Evolutionary conservation across 2,113 vertebrate genomes (phyloP).

Genomic region (Struthidea cinerea): DNA sequence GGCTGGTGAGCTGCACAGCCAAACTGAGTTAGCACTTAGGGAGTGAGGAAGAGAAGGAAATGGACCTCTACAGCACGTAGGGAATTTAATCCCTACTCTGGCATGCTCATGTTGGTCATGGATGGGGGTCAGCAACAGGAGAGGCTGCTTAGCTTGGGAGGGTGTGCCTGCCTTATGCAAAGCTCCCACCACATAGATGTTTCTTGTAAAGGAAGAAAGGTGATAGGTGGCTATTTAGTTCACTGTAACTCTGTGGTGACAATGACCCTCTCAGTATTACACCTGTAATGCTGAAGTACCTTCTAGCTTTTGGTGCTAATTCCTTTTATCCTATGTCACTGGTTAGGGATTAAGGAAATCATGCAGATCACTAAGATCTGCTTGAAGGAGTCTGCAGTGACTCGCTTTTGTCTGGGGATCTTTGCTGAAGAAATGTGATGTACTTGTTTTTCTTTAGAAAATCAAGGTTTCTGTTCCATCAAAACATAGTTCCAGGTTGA

Average conservation of each 20-base stretch:
- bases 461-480: not conserved
- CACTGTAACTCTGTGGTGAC: not conserved
- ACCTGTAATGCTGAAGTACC: not conserved
- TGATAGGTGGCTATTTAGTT: not conserved
- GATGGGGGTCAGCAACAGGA: not conserved
- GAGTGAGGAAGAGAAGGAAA: not conserved
- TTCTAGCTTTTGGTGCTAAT: not conserved
- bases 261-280: not conserved
- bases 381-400: not conserved
- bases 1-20: not conserved
- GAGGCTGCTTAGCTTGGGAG: not conserved
- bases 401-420: not conserved
- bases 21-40: not conserved
- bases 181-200: accelerated
- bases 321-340: not conserved
- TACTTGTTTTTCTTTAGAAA: slow-evolving; percentile 1
- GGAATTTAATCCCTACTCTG: not conserved
- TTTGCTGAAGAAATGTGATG: not conserved
- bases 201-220: not conserved
- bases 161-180: not conserved
- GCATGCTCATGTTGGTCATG: not conserved
- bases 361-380: not conserved
- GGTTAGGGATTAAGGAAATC: not conserved
- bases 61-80: not conserved
- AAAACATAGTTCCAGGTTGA: not conserved